phyloP scores from a whole-genome alignment of 2,888 invertebrate species.

The Chloroclystis v-ata region DNA sequence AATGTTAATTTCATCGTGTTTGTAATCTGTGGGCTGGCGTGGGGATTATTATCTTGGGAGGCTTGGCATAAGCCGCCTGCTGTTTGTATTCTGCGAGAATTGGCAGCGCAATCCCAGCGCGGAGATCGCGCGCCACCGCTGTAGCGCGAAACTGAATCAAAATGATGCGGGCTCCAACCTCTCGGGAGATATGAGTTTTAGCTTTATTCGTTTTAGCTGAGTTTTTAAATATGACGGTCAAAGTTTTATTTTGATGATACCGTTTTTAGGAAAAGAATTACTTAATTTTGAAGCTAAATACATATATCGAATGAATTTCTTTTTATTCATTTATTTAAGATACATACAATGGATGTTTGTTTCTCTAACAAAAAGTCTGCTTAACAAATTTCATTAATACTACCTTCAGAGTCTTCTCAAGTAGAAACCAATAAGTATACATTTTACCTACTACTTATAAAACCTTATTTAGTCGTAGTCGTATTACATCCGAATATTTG shows the following conservation, averaged over 20 bases:
- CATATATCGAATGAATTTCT: too few relatives aligned
- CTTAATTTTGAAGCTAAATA: too few relatives aligned
- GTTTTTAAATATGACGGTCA: background rate
- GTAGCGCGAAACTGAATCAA: conserved; percentile 1
- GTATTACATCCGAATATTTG: too few relatives aligned
- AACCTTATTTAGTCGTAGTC: too few relatives aligned
- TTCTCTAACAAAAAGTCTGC: too few relatives aligned
- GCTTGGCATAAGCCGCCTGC: background rate
- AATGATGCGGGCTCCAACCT: background rate
- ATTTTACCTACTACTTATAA: too few relatives aligned
- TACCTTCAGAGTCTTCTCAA: too few relatives aligned
- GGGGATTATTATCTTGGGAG: conserved; percentile 9
- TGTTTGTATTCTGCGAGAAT: conserved; percentile 8
- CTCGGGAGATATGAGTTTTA: background rate
- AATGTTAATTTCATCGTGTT: conserved; percentile 17
- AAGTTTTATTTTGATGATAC: background rate
- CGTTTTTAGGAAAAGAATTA: too few relatives aligned
- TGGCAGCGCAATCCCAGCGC: background rate
- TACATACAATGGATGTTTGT: too few relatives aligned
- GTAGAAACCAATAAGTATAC: too few relatives aligned
- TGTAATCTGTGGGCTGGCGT: conserved; percentile 10
- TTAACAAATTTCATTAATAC: too few relatives aligned
- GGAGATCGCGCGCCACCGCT: background rate
- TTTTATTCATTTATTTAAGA: background rate
- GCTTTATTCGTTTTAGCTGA: background rate